Percentiles rank a stretch among this genome's conserved stretches.
phyloP scores from a whole-genome alignment of 2,888 invertebrate species.

The Emmelina monodactyla region DNA sequence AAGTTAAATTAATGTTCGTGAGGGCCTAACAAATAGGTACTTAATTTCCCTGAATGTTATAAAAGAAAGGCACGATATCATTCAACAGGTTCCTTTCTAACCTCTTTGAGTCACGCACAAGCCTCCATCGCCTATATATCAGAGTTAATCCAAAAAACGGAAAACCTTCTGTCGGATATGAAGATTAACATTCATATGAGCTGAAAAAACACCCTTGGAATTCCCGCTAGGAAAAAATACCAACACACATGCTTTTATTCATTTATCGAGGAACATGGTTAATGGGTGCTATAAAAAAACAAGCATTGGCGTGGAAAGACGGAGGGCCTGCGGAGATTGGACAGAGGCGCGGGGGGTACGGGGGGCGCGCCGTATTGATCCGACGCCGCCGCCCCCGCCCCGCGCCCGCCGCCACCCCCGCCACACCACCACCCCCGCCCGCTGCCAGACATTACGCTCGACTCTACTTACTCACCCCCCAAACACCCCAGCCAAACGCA shows the following conservation, averaged over 20 bases:
- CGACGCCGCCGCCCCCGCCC: conserved; percentile 28
- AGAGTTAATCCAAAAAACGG: conserved; percentile 17
- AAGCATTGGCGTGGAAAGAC: conserved; percentile 62
- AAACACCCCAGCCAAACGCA: conserved; percentile 38
- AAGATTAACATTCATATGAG: conserved; percentile 19
- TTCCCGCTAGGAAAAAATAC: conserved; percentile 25
- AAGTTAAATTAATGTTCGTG: no score
- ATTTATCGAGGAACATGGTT: conserved; percentile 56
- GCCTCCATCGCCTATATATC: conserved; percentile 18
- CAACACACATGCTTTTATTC: conserved; percentile 57
- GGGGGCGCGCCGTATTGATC: conserved; percentile 51
- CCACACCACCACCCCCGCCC: conserved; percentile 21
- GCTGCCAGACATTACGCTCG: conserved; percentile 46
- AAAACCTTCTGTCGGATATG: conserved; percentile 21
- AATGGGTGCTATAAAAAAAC: conserved; percentile 60
- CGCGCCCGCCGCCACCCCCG: conserved; percentile 13
- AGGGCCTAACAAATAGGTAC: no score
- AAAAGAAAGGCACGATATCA: conserved; percentile 5
- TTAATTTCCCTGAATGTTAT: no score
- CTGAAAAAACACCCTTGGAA: conserved; percentile 17
- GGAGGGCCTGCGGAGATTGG: conserved; percentile 60
- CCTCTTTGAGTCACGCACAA: conserved; percentile 13
- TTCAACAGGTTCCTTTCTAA: conserved; percentile 20
- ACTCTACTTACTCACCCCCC: conserved; percentile 31
- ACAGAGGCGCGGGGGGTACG: conserved; percentile 34